Evolutionary conservation across 2,113 vertebrate genomes (phyloP).

Genomic region (Tringa solitaria): DNA sequence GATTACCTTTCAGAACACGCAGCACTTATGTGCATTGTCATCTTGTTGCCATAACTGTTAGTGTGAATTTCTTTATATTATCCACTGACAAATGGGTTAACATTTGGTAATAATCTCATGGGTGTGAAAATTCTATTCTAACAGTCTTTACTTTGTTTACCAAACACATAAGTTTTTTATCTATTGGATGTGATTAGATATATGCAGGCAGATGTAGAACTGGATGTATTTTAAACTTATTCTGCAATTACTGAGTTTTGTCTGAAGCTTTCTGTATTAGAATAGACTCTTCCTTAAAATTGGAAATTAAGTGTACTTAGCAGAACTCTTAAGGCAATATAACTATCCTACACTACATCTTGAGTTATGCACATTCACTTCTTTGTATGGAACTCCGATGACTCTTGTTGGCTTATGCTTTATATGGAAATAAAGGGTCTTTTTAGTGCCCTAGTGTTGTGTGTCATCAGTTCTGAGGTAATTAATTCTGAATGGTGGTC

Average conservation of each 20-base stretch:
- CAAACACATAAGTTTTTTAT: background rate
- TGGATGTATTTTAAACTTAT: conserved; percentile 35
- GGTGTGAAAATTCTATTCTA: conserved; percentile 20
- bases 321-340: conserved; percentile 43
- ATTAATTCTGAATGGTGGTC: background rate
- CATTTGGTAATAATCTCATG: conserved; percentile 14
- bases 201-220: conserved; percentile 10
- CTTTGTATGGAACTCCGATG: background rate
- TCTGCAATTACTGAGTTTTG: conserved; percentile 30
- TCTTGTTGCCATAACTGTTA: conserved; percentile 17
- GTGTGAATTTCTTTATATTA: conserved; percentile 3
- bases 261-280: conserved; percentile 55
- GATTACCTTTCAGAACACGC: conserved; percentile 42
- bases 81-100: conserved; percentile 16
- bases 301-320: conserved; percentile 61
- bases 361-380: background rate
- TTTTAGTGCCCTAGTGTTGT: background rate
- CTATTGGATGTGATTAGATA: background rate
- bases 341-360: background rate
- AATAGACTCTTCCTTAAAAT: conserved; percentile 58
- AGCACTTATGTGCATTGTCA: background rate
- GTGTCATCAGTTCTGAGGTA: background rate
- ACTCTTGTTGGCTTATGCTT: background rate
- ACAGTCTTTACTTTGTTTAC: background rate
- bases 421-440: background rate